These are phyloP conservation scores for Balaeniceps rex DNA, from an alignment of 2,113 vertebrate species.

Conservation along the genomic window DNA sequence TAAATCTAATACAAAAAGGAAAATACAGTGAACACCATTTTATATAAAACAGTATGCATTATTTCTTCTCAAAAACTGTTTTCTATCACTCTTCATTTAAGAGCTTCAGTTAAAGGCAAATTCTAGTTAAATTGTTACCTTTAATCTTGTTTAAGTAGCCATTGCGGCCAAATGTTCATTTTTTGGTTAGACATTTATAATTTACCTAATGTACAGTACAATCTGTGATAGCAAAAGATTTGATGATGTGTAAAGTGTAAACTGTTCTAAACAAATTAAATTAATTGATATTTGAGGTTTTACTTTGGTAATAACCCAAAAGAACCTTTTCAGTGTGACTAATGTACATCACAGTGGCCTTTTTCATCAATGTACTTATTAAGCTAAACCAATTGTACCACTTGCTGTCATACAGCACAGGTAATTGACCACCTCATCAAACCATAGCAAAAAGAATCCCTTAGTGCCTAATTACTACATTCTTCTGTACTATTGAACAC, in stretches of 20 bases:
- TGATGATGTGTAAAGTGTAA: conserved; percentile 59
- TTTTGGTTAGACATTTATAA: conserved; percentile 49
- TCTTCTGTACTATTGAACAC: conserved; percentile 54
- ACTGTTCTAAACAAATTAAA: conserved; percentile 71
- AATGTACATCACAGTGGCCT: conserved; percentile 54
- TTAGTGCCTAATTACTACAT: conserved; percentile 60
- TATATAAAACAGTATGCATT: conserved; percentile 74
- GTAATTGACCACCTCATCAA: conserved; percentile 72
- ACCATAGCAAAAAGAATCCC: conserved; percentile 59
- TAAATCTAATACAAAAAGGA: conserved; percentile 76
- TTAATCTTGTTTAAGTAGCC: conserved; percentile 61
- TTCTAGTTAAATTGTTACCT: conserved; percentile 52
- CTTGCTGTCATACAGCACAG: conserved; percentile 64
- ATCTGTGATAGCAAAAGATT: conserved; percentile 39
- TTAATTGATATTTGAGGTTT: conserved; percentile 68
- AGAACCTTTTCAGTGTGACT: conserved; percentile 60
- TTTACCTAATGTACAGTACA: conserved; percentile 31
- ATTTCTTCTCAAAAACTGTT: conserved; percentile 73
- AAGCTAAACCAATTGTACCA: conserved; percentile 67
- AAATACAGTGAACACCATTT: conserved; percentile 72
- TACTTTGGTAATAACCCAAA: conserved; percentile 55
- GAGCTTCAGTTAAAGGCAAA: conserved; percentile 56
- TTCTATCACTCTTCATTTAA: conserved; percentile 74
- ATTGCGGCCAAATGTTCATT: neutral
- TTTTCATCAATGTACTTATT: conserved; percentile 69